These are phyloP conservation scores for Lutjanus campechanus DNA, from an alignment of 2,797 vertebrate genomes.

Conservation along the genomic window DNA sequence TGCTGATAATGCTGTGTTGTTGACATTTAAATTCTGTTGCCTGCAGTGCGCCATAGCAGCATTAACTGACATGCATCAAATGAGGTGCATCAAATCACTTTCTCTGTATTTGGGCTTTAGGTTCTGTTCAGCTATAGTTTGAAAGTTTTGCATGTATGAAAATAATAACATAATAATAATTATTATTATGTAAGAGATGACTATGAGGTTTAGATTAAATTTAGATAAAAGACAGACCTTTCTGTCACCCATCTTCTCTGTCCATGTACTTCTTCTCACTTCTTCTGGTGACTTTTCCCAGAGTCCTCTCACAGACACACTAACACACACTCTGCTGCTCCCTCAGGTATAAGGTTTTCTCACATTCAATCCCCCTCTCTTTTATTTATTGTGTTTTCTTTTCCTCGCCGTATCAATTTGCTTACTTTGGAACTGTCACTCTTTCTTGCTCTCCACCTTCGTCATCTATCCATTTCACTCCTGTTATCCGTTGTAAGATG, in stretches of 20 bases:
- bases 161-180: too few species aligned
- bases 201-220: background rate
- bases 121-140: background rate
- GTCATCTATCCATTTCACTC: slow-evolving; percentile 19
- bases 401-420: slow-evolving; percentile 18
- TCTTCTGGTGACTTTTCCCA: slow-evolving; percentile 2
- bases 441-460: background rate
- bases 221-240: background rate
- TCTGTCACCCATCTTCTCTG: slow-evolving; percentile 3
- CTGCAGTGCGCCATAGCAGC: too few species aligned
- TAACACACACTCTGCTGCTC: slow-evolving; percentile 20
- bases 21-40: too few species aligned
- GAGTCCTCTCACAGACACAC: slow-evolving; percentile 34
- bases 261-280: slow-evolving; percentile 15
- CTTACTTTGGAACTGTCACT: slow-evolving; percentile 20
- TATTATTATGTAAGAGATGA: too few species aligned
- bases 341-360: slow-evolving; percentile 36
- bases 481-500: background rate
- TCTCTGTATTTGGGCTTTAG: background rate
- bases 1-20: too few species aligned
- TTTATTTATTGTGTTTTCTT: slow-evolving; percentile 48
- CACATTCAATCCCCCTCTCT: slow-evolving; percentile 35
- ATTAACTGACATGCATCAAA: too few species aligned
- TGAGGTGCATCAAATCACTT: too few species aligned
- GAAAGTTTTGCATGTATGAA: background rate